These are phyloP conservation scores for Chaenocephalus aceratus DNA, from an alignment of 2,113 vertebrate genomes.

Conservation along the genomic window DNA sequence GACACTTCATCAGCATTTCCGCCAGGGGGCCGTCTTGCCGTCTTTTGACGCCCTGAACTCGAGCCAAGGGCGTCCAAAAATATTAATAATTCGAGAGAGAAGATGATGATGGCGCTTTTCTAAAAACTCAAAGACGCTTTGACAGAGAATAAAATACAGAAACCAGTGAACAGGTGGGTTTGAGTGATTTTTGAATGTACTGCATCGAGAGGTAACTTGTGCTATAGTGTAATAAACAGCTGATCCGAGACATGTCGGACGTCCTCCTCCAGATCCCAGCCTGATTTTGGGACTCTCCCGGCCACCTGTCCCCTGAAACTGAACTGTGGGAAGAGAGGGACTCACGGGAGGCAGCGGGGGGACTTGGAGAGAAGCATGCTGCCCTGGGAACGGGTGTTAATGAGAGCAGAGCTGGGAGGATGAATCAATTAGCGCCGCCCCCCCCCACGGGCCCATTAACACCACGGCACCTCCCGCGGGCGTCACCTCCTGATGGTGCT, in stretches of 20 bases:
- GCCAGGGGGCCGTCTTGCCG: no score
- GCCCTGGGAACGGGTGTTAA: slow-evolving; percentile 79
- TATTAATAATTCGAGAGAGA: no score
- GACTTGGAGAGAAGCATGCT: slow-evolving; percentile 54
- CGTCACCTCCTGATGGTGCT: no score
- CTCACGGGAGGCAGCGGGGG: slow-evolving; percentile 47
- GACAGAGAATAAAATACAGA: no score
- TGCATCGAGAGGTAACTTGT: no score
- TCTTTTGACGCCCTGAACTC: no score
- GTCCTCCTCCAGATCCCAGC: slow-evolving; percentile 47
- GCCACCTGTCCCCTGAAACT: slow-evolving; percentile 58
- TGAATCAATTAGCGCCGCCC: slow-evolving; percentile 80
- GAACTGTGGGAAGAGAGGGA: slow-evolving; percentile 15
- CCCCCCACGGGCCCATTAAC: slow-evolving; percentile 76
- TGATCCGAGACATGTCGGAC: neutral
- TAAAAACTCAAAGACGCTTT: no score
- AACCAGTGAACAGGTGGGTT: no score
- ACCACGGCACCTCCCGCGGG: slow-evolving; percentile 41
- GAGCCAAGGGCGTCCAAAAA: no score
- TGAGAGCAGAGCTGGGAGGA: slow-evolving; percentile 72
- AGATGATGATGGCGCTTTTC: no score
- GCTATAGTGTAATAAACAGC: neutral
- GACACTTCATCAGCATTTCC: no score
- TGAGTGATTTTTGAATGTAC: no score
- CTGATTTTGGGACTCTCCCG: slow-evolving; percentile 58